These are phyloP conservation scores for Hemitrygon akajei DNA, from an alignment of 2,797 vertebrate genomes.

Conservation along the genomic window DNA sequence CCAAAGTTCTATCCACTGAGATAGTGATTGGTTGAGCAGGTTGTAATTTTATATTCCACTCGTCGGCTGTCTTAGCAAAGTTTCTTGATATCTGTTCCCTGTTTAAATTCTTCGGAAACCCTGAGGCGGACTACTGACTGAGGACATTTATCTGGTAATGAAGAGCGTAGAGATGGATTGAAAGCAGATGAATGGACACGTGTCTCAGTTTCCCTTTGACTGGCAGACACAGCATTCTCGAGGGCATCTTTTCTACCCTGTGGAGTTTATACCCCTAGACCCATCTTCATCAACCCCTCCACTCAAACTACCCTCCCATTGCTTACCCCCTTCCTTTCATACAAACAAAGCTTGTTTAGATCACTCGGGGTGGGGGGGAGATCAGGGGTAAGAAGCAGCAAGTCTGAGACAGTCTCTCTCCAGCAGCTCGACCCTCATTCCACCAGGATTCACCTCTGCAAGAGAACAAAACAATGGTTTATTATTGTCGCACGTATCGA, in stretches of 20 bases:
- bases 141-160: slow-evolving; percentile 55
- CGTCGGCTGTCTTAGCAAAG: not conserved
- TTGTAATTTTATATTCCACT: not conserved
- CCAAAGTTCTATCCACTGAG: not conserved
- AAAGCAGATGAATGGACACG: slow-evolving; percentile 57
- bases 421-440: slow-evolving; percentile 50
- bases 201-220: slow-evolving; percentile 54
- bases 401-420: slow-evolving; percentile 49
- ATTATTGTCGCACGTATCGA: no score
- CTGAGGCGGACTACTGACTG: slow-evolving; percentile 43
- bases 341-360: not conserved
- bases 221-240: slow-evolving; percentile 42
- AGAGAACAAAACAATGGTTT: slow-evolving; percentile 34
- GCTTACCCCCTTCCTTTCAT: not conserved
- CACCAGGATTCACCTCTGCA: slow-evolving; percentile 59
- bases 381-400: not conserved
- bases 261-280: slow-evolving; percentile 43
- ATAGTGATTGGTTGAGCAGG: not conserved
- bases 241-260: slow-evolving; percentile 44
- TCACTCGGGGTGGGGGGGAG: not conserved
- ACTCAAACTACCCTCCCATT: not conserved
- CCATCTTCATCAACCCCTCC: not conserved
- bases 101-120: slow-evolving; percentile 46
- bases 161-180: slow-evolving; percentile 49
- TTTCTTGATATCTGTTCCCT: slow-evolving; percentile 41